phyloP scores from a whole-genome alignment of 2,113 vertebrate genomes.

The Alosa alosa region DNA sequence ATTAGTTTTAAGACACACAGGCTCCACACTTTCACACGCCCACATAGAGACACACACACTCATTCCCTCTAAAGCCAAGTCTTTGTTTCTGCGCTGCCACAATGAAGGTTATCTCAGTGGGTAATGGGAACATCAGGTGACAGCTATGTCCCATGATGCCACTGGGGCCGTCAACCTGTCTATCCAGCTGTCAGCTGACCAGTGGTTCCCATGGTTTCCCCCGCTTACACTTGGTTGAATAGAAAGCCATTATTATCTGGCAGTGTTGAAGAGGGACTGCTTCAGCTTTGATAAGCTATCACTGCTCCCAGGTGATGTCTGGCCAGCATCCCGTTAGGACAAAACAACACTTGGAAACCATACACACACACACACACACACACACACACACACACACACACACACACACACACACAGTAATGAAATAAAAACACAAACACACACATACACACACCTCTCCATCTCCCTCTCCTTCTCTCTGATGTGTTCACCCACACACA shows the following conservation, averaged over 20 bases:
- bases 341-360: conserved; percentile 82
- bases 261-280: conserved; percentile 85
- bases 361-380: conserved; percentile 31
- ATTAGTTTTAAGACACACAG: conserved; percentile 23
- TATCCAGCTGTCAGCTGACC: conserved; percentile 93
- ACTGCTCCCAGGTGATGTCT: conserved; percentile 96
- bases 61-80: conserved; percentile 35
- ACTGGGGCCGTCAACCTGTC: conserved; percentile 93
- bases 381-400: conserved; percentile 4
- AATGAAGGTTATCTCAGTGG: conserved; percentile 96
- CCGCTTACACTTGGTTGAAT: conserved; percentile 79
- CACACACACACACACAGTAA: background rate
- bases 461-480: background rate
- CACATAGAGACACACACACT: conserved; percentile 50
- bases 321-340: conserved; percentile 87
- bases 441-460: background rate
- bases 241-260: conserved; percentile 90
- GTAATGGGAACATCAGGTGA: conserved; percentile 91
- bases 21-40: conserved; percentile 56
- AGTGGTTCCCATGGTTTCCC: conserved; percentile 87
- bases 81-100: conserved; percentile 86
- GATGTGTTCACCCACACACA: background rate
- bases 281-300: conserved; percentile 99
- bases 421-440: conserved; percentile 4
- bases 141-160: conserved; percentile 98